A percentile compares a stretch with the other conserved stretches of the same genome.
Evolutionary conservation across 1,140 invertebrate species (phyloP).

Genomic region (Drosophila funebris): DNA sequence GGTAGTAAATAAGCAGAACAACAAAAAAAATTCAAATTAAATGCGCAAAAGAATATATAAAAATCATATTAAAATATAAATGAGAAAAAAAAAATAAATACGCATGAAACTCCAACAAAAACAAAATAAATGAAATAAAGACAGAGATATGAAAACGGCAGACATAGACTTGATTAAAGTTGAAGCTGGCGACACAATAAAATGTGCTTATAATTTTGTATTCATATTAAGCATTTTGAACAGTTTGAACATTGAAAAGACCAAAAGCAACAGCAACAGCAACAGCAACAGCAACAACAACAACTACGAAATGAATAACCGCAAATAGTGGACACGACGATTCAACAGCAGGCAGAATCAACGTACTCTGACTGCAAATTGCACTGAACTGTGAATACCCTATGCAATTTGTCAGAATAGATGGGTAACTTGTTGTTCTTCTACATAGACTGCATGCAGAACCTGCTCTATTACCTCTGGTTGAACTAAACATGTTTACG

Average conservation of each 20-base stretch:
- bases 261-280: slow-evolving; percentile 10
- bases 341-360: slow-evolving; percentile 20
- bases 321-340: slow-evolving; percentile 26
- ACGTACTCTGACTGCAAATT: not conserved
- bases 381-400: not conserved
- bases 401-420: not conserved
- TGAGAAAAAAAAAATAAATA: not conserved
- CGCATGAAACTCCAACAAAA: slow-evolving; percentile 6
- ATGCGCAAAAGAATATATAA: slow-evolving; percentile 68
- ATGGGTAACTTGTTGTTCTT: too few relatives aligned
- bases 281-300: slow-evolving; percentile 14
- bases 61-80: slow-evolving; percentile 38
- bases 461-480: too few relatives aligned
- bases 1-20: slow-evolving; percentile 48
- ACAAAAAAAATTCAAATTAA: slow-evolving; percentile 53
- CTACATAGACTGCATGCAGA: too few relatives aligned
- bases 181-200: slow-evolving; percentile 64
- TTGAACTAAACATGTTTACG: too few relatives aligned
- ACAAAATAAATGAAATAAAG: not conserved
- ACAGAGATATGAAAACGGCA: slow-evolving; percentile 19
- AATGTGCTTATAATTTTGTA: slow-evolving; percentile 57
- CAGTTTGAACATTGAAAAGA: slow-evolving; percentile 38
- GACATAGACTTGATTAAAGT: slow-evolving; percentile 57
- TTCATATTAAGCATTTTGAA: slow-evolving; percentile 61
- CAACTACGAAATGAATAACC: slow-evolving; percentile 13